phyloP scores from a whole-genome alignment of 1,140 invertebrate species.

The Atta cephalotes region DNA sequence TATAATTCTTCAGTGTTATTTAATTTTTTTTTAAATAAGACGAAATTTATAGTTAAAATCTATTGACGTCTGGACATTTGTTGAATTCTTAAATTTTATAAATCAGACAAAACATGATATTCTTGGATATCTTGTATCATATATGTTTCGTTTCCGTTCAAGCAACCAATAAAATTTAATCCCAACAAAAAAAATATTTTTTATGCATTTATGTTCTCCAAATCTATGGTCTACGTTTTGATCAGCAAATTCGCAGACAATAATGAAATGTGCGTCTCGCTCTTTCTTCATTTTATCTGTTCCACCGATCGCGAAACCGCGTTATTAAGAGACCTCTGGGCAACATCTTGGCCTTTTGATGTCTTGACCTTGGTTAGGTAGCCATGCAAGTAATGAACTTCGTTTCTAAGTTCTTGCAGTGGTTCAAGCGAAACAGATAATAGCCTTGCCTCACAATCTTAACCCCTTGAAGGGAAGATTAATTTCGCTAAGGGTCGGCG shows the following conservation, averaged over 20 bases:
- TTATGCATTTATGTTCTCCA: neutral
- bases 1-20: neutral
- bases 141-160: neutral
- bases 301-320: slow-evolving; percentile 30
- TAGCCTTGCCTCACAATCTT: slow-evolving; percentile 18
- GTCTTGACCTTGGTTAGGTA: slow-evolving; percentile 51
- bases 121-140: neutral
- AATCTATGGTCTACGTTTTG: neutral
- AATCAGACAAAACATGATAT: neutral
- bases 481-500: slow-evolving; percentile 42
- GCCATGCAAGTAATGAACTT: slow-evolving; percentile 46
- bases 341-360: slow-evolving; percentile 32
- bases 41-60: neutral
- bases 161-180: neutral
- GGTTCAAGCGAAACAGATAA: slow-evolving; percentile 33
- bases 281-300: slow-evolving; percentile 48
- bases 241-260: slow-evolving; percentile 32
- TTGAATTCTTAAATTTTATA: neutral
- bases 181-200: neutral
- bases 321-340: slow-evolving; percentile 44
- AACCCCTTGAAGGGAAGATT: slow-evolving; percentile 42
- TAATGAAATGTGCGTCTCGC: slow-evolving; percentile 8
- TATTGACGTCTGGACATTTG: neutral
- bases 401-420: slow-evolving; percentile 47
- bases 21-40: neutral